Conservation (phyloP, 2,113 vertebrate genomes). For the Aphyosemion australe region DNA sequence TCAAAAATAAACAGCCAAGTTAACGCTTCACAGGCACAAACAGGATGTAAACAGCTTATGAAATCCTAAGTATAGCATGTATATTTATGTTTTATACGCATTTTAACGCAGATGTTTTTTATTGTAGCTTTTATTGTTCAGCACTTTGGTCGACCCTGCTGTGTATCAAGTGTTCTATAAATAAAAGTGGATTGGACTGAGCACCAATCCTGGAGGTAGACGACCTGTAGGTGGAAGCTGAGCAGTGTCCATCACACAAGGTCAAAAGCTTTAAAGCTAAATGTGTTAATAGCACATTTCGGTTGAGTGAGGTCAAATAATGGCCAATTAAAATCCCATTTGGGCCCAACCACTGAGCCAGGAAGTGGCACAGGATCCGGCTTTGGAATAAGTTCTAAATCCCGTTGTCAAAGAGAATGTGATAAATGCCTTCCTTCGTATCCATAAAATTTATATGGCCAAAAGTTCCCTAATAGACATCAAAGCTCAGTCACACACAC, state of each 20-base stretch:
- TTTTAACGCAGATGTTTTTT: too few relatives aligned
- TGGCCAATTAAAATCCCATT: conserved; percentile 66
- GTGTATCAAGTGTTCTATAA: too few relatives aligned
- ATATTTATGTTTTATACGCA: too few relatives aligned
- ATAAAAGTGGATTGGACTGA: too few relatives aligned
- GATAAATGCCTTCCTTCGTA: conserved; percentile 69
- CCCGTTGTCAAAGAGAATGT: conserved; percentile 62
- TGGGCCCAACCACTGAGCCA: conserved; percentile 33
- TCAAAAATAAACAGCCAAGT: too few relatives aligned
- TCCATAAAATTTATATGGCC: conserved; percentile 68
- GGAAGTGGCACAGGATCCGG: conserved; percentile 45
- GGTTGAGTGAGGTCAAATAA: conserved; percentile 59
- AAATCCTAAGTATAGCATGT: too few relatives aligned
- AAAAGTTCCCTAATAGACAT: conserved; percentile 66
- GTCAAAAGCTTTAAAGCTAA: conserved; percentile 32
- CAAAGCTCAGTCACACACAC: conserved; percentile 66
- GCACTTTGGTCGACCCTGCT: too few relatives aligned
- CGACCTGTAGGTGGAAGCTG: conserved; percentile 32
- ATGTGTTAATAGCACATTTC: conserved; percentile 58
- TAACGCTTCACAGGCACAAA: too few relatives aligned
- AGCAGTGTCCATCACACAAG: conserved; percentile 14
- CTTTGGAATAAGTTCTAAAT: conserved; percentile 54
- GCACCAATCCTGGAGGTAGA: not conserved
- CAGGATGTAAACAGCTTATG: too few relatives aligned
- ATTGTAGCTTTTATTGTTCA: too few relatives aligned